Conservation (phyloP, 1,140 invertebrate genomes). For the Drosophila sp. region DNA sequence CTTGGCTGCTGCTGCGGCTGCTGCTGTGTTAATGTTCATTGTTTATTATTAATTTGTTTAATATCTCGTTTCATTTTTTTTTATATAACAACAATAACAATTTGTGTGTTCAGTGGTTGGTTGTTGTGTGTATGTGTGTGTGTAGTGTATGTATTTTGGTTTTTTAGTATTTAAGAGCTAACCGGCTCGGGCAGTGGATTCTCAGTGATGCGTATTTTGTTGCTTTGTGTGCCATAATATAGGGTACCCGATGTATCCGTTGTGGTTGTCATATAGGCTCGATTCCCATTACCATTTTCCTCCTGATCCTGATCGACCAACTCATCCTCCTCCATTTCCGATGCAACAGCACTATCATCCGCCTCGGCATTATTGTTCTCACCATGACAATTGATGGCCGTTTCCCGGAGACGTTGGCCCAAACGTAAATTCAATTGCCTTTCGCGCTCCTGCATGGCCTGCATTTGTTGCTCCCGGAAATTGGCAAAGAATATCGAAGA, state of each 20-base stretch:
- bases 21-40: constrained; percentile 43
- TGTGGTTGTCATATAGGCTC: constrained; percentile 68
- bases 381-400: constrained; percentile 70
- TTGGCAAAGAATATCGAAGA: constrained; percentile 82
- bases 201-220: constrained; percentile 83
- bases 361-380: constrained; percentile 59
- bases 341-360: constrained; percentile 26
- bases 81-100: constrained; percentile 73
- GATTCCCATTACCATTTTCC: constrained; percentile 74
- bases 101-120: constrained; percentile 36
- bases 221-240: constrained; percentile 71
- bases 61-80: constrained; percentile 12
- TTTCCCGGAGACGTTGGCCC: constrained; percentile 72
- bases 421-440: constrained; percentile 64
- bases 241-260: constrained; percentile 63
- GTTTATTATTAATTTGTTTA: constrained; percentile 41
- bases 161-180: constrained; percentile 62
- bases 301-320: constrained; percentile 41
- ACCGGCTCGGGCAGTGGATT: constrained; percentile 83
- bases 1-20: constrained; percentile 51
- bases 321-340: constrained; percentile 41
- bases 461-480: constrained; percentile 75
- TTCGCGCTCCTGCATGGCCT: constrained; percentile 67
- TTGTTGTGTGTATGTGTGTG: not conserved
- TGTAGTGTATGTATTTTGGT: constrained; percentile 27